Base-by-base conservation (phyloP, 2,888 invertebrate species). In the Drosophila austrosaltans region DNA sequence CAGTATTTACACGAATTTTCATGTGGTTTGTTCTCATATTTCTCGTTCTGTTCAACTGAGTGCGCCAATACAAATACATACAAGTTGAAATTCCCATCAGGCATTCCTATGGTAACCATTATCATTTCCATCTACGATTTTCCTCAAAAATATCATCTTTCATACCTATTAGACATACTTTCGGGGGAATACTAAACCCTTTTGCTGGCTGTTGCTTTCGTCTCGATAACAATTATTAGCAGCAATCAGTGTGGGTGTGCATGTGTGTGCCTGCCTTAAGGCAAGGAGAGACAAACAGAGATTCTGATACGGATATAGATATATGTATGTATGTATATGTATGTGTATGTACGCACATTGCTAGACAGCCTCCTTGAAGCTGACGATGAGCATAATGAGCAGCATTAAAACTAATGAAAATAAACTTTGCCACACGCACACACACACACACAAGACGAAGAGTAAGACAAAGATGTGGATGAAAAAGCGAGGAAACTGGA, bases 341-440 rank as follows among this genome's bases (percentile, higher is more conserved):
- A 6, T 4, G 32, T 48, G 48, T 48, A 22, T 22, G 22, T 48
- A 48, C 48, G 22, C 58, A 58, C 58, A 63, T 36, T 44, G 58
- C 61, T 65, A 69, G 69, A 72, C 65, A 56, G 64, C 22, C 53
- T 61, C 48, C 61, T 36, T 48, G 40, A 25, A 40, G 58, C 58
- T 28, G 66, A 70, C 79, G 61, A 70, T 77, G 79, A 79, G 66
- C 78, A 84, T 87, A 89, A 87, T 85, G 89, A 89, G 89, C 80
- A 78, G 85, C 76, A 85, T 85, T 85, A 84, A 89, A 82, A 87
- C 80, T 85, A 85, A 85, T 89, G 85, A 85, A 89, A 85, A 89
- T 85, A 82, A 85, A 87, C 89, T 89, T 89, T 87, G 75, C 61
- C 79, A 76, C 83, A 86, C 72, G 74, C 62, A 71, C 70, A 58